Conservation (phyloP, 2,113 vertebrate species). For the Prunella himalayana region DNA sequence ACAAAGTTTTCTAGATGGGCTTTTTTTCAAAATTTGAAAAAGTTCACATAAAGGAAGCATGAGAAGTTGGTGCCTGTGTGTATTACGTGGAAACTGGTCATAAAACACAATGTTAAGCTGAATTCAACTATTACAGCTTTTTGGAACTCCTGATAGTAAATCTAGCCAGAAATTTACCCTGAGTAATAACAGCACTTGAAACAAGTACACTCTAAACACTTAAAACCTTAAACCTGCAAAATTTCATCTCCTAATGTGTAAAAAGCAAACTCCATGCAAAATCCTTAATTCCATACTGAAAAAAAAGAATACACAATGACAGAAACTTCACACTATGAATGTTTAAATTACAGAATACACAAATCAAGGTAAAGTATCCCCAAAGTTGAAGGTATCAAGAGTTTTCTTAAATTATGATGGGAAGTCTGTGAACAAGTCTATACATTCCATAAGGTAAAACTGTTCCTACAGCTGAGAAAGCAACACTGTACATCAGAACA, state of each 20-base stretch:
- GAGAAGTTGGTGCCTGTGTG: not conserved
- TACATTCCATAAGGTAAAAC: not conserved
- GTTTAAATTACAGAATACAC: not conserved
- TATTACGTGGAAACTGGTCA: not conserved
- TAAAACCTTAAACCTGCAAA: not conserved
- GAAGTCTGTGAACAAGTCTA: not conserved
- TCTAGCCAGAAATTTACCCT: not conserved
- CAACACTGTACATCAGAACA: not conserved
- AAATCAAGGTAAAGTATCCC: not conserved
- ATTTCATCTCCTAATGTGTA: not conserved
- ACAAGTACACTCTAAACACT: not conserved
- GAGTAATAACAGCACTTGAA: not conserved
- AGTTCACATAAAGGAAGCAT: not conserved
- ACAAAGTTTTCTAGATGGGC: not conserved
- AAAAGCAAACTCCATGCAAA: not conserved
- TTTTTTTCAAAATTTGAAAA: not conserved
- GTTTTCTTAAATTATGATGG: not conserved
- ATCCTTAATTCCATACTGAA: not conserved
- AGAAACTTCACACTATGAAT: not conserved
- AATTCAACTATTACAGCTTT: not conserved
- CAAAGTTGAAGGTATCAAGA: not conserved
- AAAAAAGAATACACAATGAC: not conserved
- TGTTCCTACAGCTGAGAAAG: not conserved
- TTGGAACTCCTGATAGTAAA: not conserved
- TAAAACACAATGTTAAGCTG: not conserved